Evolutionary conservation across 1,140 invertebrate species (phyloP), one percentile per base, ranked within the genome.

Genomic region (Leptopilina boulardi): DNA sequence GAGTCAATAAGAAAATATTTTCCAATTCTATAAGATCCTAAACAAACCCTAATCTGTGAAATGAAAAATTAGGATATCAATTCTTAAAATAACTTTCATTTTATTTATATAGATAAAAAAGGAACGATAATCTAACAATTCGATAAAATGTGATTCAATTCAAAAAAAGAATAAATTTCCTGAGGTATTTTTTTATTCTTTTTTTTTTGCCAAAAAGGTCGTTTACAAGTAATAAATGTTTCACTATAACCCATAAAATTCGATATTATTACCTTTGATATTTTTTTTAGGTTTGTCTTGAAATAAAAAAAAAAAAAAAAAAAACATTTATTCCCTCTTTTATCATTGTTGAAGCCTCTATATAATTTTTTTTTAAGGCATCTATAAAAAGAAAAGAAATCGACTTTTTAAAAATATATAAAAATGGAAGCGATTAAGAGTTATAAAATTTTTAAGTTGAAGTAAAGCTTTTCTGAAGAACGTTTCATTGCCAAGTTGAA

Each of bases 401-500:
- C 23, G 3, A 26, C 13, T 15, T 34, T 66, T 59, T 59, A n/a
- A n/a, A n/a, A n/a, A n/a, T 54, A 4, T 54, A 21, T 66, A 34
- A 30, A 30, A 66, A 34, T 34, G 23, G 59, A 30, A 15, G 3
- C 26, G 23, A 66, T 66, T 66, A 34, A 66, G 26, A 23, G 15
- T 66, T 23, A 66, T n/a, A n/a, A 30, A n/a, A 30, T n/a, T 30
- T 34, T 23, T n/a, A 26, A 30, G 26, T 66, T 4, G 15, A 66
- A 30, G 59, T 66, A 66, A 66, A 26, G 59, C 59, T 66, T 30
- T 66, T 30, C 23, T 15, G 26, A 66, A 30, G 59, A 66, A 30
- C 59, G 21, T 66, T 66, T 66, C 23, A 30, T 66, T 66, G 59
- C 23, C 59, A 30, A 66, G 59, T n/a, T 15, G 59, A 66, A 66